Base-by-base conservation (phyloP, 2,797 vertebrate genomes). In the Tadarida brasiliensis region DNA sequence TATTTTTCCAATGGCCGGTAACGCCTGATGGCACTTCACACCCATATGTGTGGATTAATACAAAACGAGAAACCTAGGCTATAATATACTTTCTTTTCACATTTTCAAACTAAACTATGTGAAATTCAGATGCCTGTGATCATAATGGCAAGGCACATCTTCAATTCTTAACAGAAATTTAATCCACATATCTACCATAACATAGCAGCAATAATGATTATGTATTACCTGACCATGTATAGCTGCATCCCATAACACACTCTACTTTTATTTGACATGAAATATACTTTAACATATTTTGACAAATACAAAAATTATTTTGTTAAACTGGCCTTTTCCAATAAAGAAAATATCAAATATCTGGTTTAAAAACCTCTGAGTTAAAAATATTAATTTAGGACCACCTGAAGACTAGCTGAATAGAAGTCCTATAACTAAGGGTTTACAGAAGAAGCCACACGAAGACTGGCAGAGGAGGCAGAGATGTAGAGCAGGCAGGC, bases 231-330 rank as follows among this genome's bases (percentile, higher is more conserved):
- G 33, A n/a, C 54, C 30, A 68, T 17, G 22, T 61, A 68, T 20
- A 56, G 9, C 26, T 17, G 3, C 19, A 61, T 68, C 30, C 49
- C 35, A 54, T 47, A 15, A 6, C 67, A 67, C 17, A 51, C 49
- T 59, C 59, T 14, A 56, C 35, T 91, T 47, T 51, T 35, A 73
- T 17, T 20, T 71, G 51, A 10, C 85, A 89, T 76, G 35, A 94
- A 94, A 96, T 73, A 67, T 47, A 65, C 19, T 39, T 92, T 70
- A 63, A 77, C 28, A 57, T 87, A 57, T 90, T 93, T 82, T 77
- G 44, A 94, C 28, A 90, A 47, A 67, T 12, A 28, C 11, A 71
- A 71, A 87, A n/a, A 76, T 7, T 73, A 51, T n/a, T 33, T 44
- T 92, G 33, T 35, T 88, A 71, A 78, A 74, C 19, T 73, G 9